Percentiles rank a stretch among this genome's conserved stretches.
phyloP scores from a whole-genome alignment of 2,113 vertebrate genomes.

The Pomatostomus ruficeps region DNA sequence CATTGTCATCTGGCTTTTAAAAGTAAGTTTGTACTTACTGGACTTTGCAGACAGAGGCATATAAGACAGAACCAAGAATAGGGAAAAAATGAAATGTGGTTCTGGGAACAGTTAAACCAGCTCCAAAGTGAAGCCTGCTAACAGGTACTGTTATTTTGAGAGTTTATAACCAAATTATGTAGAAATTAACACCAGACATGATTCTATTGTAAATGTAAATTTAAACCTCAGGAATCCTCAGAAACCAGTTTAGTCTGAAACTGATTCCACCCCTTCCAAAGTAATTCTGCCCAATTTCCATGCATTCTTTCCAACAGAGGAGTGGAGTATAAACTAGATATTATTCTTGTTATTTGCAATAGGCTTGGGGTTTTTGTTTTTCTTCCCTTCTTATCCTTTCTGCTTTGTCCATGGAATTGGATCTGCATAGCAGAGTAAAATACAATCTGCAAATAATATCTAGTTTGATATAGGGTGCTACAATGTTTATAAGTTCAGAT shows the following conservation, averaged over 20 bases:
- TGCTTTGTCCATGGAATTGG: background rate
- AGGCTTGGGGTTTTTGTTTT: rapidly evolving
- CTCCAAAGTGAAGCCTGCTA: background rate
- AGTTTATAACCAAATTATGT: background rate
- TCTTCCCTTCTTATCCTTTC: background rate
- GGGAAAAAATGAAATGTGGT: background rate
- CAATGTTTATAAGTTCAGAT: background rate
- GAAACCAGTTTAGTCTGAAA: background rate
- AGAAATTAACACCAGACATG: background rate
- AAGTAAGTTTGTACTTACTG: background rate
- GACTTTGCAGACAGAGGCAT: background rate
- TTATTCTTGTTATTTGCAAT: background rate
- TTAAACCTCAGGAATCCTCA: background rate
- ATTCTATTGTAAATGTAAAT: background rate
- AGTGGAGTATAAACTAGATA: background rate
- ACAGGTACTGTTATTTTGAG: background rate
- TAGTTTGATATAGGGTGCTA: background rate
- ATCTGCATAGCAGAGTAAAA: background rate
- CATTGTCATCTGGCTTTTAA: background rate
- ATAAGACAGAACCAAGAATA: background rate
- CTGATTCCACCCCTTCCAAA: background rate
- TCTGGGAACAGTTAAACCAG: background rate
- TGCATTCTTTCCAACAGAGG: background rate
- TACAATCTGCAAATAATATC: background rate
- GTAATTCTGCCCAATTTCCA: background rate